phyloP scores from a whole-genome alignment of 2,888 invertebrate species.

The Onthophagus sagittarius region DNA sequence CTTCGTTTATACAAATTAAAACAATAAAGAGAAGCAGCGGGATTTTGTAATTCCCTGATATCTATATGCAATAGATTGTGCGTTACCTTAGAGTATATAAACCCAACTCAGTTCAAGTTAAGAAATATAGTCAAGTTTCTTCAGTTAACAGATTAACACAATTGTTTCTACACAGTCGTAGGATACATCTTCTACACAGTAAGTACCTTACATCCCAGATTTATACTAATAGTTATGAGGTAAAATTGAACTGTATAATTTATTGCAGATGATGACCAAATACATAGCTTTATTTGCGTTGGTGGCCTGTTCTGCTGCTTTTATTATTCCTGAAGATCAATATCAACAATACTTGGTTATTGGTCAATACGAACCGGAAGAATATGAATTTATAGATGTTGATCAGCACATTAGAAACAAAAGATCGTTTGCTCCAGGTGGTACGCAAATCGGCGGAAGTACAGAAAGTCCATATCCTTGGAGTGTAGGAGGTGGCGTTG shows the following conservation, averaged over 20 bases:
- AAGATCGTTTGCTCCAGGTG: slow-evolving; percentile 15
- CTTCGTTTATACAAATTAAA: too few relatives aligned
- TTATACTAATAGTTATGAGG: neutral
- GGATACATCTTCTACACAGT: neutral
- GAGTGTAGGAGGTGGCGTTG: slow-evolving; percentile 2
- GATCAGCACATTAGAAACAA: neutral
- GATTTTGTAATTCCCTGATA: neutral
- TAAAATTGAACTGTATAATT: neutral
- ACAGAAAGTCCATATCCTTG: neutral
- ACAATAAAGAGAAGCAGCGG: slow-evolving; percentile 34
- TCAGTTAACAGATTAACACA: neutral
- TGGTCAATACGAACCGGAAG: neutral
- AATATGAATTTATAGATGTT: neutral
- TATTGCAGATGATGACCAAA: slow-evolving; percentile 14
- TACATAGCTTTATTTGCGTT: slow-evolving; percentile 1
- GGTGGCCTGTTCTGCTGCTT: slow-evolving; percentile 8
- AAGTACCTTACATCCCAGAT: neutral
- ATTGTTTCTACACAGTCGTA: neutral
- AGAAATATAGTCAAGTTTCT: neutral
- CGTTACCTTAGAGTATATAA: neutral
- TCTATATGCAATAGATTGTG: slow-evolving; percentile 5
- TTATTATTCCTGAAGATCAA: slow-evolving; percentile 2
- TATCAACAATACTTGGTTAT: neutral
- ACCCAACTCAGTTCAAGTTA: neutral
- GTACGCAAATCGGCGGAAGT: neutral